Percentiles rank a stretch among this genome's conserved stretches.
These are phyloP conservation scores for Polymixis flavicincta DNA, from an alignment of 2,888 invertebrate species.

Conservation along the genomic window DNA sequence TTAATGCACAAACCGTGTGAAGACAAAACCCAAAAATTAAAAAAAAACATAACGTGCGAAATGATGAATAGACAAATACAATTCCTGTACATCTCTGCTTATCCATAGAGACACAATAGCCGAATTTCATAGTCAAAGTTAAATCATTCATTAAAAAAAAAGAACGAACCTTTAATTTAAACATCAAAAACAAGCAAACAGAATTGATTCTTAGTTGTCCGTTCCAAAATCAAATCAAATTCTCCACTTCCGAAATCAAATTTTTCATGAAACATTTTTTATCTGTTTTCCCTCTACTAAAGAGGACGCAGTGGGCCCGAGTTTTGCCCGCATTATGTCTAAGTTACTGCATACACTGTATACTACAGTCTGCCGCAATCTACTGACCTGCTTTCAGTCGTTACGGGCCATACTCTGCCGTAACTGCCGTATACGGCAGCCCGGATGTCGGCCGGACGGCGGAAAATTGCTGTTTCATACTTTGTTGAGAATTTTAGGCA, in stretches of 20 bases:
- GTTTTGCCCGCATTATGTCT: constrained; percentile 63
- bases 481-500: background rate
- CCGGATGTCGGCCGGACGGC: background rate
- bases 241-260: constrained; percentile 7
- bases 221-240: constrained; percentile 1
- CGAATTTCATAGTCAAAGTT: background rate
- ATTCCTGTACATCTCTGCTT: background rate
- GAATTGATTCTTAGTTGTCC: background rate
- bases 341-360: constrained; percentile 54
- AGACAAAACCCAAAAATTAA: no score
- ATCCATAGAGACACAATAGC: background rate
- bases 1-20: no score
- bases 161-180: background rate
- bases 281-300: constrained; percentile 11
- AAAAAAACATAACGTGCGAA: no score
- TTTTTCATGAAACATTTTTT: background rate
- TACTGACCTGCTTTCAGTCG: constrained; percentile 56
- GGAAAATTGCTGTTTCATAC: constrained; percentile 19
- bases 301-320: constrained; percentile 35
- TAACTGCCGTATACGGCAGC: constrained; percentile 33
- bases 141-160: background rate
- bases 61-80: no score
- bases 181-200: background rate
- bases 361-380: constrained; percentile 51
- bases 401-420: constrained; percentile 43